Evolutionary conservation across 2,888 invertebrate genomes (phyloP), one percentile per base, ranked within the genome.

Genomic region (Drosophila gaucha): DNA sequence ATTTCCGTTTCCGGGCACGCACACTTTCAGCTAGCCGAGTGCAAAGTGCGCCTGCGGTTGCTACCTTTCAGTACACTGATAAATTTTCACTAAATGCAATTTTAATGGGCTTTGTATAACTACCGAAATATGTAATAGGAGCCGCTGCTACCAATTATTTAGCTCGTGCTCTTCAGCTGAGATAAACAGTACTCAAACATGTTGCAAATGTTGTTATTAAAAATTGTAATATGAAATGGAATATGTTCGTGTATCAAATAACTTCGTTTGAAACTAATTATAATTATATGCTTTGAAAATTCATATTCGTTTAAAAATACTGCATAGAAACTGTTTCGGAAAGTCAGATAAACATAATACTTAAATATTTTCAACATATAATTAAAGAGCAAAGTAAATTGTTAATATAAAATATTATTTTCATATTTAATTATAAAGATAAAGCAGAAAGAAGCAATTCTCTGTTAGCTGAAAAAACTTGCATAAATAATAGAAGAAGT

Each of bases 1-100:
- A 87, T 86, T 89, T 90, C 90, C 90, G 83, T 75, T 89, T 83
- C 82, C 88, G 78, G 67, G 43, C 78, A 77, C 68, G 69, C 75
- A 80, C 79, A 64, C 59, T 58, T 74, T 59, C 52, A 64, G 57
- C 67, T 69, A 47, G 59, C 35, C 38, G 36, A 79, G 73, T 77
- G 73, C 74, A 77, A 72, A 86, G 78, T 80, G 58, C 80, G 66
- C 86, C 80, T 80, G 89, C 73, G 83, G 83, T 75, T 71, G 57
- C 65, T 72, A 71, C 75, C 83, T 80, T 76, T 78, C 85, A 63
- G 73, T 78, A 67, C 69, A 70, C 47, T 74, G 71, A 73, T 87
- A 89, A 71, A 88, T 82, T 87, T 73, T 68, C 71, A 73, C 71
- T 87, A 85, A 89, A 89, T 82, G 89, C 83, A 89, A 65, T 85